Conservation (phyloP, 2,797 vertebrate species). For the Pempheris klunzingeri region DNA sequence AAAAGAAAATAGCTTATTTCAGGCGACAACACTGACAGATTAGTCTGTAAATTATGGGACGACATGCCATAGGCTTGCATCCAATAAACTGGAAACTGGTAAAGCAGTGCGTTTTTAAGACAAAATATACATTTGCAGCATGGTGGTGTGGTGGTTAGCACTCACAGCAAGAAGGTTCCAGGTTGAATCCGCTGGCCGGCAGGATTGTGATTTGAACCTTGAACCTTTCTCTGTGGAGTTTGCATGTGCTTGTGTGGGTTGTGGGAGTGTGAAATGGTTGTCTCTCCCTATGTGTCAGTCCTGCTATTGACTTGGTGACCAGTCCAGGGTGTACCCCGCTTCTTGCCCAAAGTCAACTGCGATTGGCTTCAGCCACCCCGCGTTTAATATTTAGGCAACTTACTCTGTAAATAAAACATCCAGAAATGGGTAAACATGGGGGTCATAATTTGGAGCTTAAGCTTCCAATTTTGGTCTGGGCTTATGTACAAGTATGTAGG, state of each 20-base stretch:
- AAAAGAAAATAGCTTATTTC: slow-evolving; percentile 10
- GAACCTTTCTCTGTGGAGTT: no score
- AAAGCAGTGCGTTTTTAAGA: not conserved
- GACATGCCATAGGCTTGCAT: not conserved
- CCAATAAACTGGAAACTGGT: not conserved
- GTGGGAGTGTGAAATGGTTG: no score
- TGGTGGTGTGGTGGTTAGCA: no score
- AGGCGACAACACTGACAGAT: slow-evolving; percentile 1
- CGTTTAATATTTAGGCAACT: not conserved
- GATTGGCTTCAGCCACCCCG: no score
- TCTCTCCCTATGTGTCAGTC: no score
- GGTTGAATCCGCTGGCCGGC: no score
- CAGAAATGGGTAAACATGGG: not conserved
- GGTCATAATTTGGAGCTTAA: not conserved
- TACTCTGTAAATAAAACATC: not conserved
- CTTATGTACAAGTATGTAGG: not conserved
- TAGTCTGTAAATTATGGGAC: not conserved
- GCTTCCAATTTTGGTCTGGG: not conserved
- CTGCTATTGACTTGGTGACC: no score
- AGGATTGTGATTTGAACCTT: no score
- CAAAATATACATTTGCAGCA: not conserved
- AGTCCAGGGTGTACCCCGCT: no score
- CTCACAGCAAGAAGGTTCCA: no score
- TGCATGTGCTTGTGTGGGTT: no score
- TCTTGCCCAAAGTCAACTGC: no score